phyloP scores from a whole-genome alignment of 2,797 vertebrate genomes.

The Crenichthys baileyi region DNA sequence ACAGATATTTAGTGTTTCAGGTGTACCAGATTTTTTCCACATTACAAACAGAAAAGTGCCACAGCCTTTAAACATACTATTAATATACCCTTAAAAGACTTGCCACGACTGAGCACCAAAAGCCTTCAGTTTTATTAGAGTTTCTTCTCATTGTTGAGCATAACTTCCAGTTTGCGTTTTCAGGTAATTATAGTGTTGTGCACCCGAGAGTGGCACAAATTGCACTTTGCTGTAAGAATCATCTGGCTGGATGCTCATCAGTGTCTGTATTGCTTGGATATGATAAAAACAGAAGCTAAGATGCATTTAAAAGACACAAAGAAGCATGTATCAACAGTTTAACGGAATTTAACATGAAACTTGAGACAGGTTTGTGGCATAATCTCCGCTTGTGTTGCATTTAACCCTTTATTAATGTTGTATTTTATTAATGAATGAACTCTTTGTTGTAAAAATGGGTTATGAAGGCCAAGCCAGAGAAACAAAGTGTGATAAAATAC shows the following conservation, averaged over 20 bases:
- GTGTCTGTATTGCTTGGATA: conserved; percentile 73
- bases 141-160: conserved; percentile 81
- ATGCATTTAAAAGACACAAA: conserved; percentile 62
- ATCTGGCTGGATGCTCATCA: conserved; percentile 79
- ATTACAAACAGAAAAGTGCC: conserved; percentile 82
- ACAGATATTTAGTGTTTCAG: conserved; percentile 75
- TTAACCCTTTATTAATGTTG: conserved; percentile 5
- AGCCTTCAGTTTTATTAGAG: conserved; percentile 78
- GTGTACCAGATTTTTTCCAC: conserved; percentile 79
- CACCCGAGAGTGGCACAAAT: conserved; percentile 82
- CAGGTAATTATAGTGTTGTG: conserved; percentile 84
- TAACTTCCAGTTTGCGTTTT: conserved; percentile 85
- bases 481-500: background rate
- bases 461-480: background rate
- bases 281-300: conserved; percentile 68
- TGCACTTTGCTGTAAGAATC: conserved; percentile 81
- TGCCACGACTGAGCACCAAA: conserved; percentile 70
- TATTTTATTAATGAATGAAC: conserved; percentile 4
- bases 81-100: conserved; percentile 75
- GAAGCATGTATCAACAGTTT: conserved; percentile 60
- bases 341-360: conserved; percentile 37
- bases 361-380: background rate
- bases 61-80: conserved; percentile 75
- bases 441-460: conserved; percentile 13
- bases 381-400: conserved; percentile 6